Base-by-base conservation (phyloP, 1,140 invertebrate species). In the Cataglyphis hispanica region DNA sequence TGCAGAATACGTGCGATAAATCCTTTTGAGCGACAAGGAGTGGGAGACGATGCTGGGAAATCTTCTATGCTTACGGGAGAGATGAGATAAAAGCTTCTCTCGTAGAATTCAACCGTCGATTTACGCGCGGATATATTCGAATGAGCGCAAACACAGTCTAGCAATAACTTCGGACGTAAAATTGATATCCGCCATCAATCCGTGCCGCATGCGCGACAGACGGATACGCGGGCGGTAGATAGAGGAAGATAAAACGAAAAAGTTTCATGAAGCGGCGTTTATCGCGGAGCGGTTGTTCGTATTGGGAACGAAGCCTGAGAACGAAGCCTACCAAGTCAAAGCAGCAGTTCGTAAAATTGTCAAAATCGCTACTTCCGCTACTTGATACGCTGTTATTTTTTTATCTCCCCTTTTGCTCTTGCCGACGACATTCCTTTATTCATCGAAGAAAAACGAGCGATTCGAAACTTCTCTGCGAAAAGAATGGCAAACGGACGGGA, bases 121-220 rank as follows among this genome's bases (percentile, higher is more conserved):
- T 92, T 92, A 91, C 92, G 66, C 64, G 43, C 84, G 70, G 72
- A 89, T 92, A 90, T 91, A 91, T 92, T 89, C 87, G 90, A 86
- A 90, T 88, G 78, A 89, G 80, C 83, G 84, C 91, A 87, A 92
- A 91, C 90, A 91, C 90, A 91, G 86, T 88, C 84, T 86, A 84
- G 91, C 90, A 92, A 91, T 91, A 90, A 92, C 89, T 90, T 86
- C 70, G 86, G 69, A 86, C 89, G 86, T 91, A 89, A 91, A 92
- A 92, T 92, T 92, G 91, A 92, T 90, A 90, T 76, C 88, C 31
- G 46, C 85, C 58, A 90, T 90, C 88, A 90, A 90, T 90, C 80
- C 80, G 85, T 70, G n/a, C 60, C 63, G 43, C 10, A n/a, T 70
- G 25, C 66, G 72, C 60, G 85, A 86, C 75, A 67, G 74, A 78